Evolutionary conservation across 1,140 invertebrate genomes (phyloP).

Genomic region (Zaprionus africanus): DNA sequence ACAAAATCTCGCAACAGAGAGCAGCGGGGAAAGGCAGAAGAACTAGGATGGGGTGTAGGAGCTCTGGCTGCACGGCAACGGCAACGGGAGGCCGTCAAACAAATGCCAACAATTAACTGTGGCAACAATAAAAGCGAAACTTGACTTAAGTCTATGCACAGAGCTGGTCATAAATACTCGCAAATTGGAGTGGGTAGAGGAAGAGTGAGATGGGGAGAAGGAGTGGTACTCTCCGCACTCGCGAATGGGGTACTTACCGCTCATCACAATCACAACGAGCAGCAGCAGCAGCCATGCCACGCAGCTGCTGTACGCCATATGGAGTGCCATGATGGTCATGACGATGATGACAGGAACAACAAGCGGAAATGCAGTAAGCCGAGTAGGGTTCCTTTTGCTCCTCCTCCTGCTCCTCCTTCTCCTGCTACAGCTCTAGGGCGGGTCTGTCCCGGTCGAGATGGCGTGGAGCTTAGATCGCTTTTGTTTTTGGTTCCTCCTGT

Average conservation of each 20-base stretch:
- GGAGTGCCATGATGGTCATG: constrained; percentile 53
- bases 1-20: constrained; percentile 50
- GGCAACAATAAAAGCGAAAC: constrained; percentile 68
- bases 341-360: constrained; percentile 66
- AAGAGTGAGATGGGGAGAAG: background rate
- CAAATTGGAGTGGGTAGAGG: constrained; percentile 7
- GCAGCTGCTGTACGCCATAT: constrained; percentile 63
- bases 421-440: background rate
- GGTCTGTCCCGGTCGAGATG: constrained; percentile 8
- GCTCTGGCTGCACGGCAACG: background rate
- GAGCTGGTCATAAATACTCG: constrained; percentile 33
- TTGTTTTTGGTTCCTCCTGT: constrained; percentile 37
- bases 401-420: constrained; percentile 17
- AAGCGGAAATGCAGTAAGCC: constrained; percentile 78
- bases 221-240: background rate
- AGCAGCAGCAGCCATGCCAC: constrained; percentile 61
- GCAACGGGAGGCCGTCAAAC: constrained; percentile 51
- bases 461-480: constrained; percentile 9
- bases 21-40: background rate
- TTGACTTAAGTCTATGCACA: constrained; percentile 36
- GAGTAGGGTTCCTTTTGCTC: constrained; percentile 17
- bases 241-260: constrained; percentile 66
- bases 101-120: constrained; percentile 77
- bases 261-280: constrained; percentile 70
- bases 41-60: background rate